A percentile compares a stretch with the other conserved stretches of the same genome.
These are phyloP conservation scores for Drosophila equinoxialis DNA, from an alignment of 1,140 invertebrate species.

Conservation along the genomic window DNA sequence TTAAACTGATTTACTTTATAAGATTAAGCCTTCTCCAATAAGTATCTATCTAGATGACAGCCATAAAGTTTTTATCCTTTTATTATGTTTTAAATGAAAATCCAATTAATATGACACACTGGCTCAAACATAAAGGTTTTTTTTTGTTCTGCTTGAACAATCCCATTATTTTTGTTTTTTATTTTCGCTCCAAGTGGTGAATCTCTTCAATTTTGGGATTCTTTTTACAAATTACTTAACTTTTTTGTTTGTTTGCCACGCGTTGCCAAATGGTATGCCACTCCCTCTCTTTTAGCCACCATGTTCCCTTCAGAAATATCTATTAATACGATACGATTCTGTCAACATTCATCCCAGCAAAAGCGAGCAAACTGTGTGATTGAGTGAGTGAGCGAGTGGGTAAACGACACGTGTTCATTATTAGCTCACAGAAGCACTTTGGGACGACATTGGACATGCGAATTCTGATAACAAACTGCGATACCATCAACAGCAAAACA, in stretches of 20 bases:
- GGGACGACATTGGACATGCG: constrained; percentile 6
- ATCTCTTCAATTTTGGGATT: neutral
- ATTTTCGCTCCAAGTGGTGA: neutral
- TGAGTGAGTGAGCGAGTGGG: neutral
- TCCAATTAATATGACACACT: no score
- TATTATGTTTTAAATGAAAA: no score
- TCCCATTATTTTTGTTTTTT: neutral
- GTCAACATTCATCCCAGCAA: neutral
- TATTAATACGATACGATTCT: constrained; percentile 1
- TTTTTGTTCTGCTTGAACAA: neutral
- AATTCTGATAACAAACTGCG: constrained; percentile 3
- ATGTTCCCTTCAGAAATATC: neutral
- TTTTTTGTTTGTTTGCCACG: constrained; percentile 38
- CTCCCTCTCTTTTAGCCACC: neutral
- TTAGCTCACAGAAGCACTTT: constrained; percentile 26
- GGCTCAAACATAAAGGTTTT: neutral
- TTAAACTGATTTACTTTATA: no score
- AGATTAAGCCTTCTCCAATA: no score
- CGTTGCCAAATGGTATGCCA: constrained; percentile 32
- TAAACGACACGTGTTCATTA: constrained; percentile 58
- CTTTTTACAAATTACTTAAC: neutral
- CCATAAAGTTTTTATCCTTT: no score
- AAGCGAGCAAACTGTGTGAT: neutral
- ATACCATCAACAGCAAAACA: constrained; percentile 29
- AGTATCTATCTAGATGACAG: no score